These are phyloP conservation scores for Candoia aspera DNA, from an alignment of 2,113 vertebrate genomes.

Conservation along the genomic window DNA sequence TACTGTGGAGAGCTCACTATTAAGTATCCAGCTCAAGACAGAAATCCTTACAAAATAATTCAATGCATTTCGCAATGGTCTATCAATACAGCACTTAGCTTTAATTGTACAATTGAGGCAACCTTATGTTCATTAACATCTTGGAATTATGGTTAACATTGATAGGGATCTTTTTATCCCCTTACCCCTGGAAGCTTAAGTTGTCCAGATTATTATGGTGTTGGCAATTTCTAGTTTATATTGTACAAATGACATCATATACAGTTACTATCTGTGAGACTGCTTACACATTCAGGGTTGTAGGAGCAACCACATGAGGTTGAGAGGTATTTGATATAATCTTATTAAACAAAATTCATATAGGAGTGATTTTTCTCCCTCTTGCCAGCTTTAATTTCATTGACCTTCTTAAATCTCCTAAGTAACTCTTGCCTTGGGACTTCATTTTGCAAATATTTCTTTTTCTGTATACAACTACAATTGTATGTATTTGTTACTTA, in stretches of 20 bases:
- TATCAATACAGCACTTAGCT: too few species aligned
- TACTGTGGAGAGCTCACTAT: too few species aligned
- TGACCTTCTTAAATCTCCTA: slow-evolving; percentile 70
- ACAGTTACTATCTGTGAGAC: slow-evolving; percentile 48
- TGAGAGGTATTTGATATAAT: slow-evolving; percentile 70
- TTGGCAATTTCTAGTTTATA: not conserved
- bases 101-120: too few species aligned
- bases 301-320: slow-evolving; percentile 66
- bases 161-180: not conserved
- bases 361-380: slow-evolving; percentile 53
- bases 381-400: slow-evolving; percentile 69
- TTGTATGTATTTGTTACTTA: slow-evolving; percentile 54
- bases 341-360: slow-evolving; percentile 61
- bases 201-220: not conserved
- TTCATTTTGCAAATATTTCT: slow-evolving; percentile 57
- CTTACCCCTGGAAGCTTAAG: not conserved
- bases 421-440: slow-evolving; percentile 69
- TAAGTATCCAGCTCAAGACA: too few species aligned
- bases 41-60: too few species aligned
- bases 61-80: too few species aligned
- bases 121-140: too few species aligned
- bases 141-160: not conserved
- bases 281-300: slow-evolving; percentile 73
- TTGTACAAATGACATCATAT: not conserved
- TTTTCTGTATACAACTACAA: slow-evolving; percentile 47